A percentile compares a stretch with the other conserved stretches of the same genome.
These are phyloP conservation scores for Morus bassanus DNA, from an alignment of 2,797 vertebrate species.

Conservation along the genomic window DNA sequence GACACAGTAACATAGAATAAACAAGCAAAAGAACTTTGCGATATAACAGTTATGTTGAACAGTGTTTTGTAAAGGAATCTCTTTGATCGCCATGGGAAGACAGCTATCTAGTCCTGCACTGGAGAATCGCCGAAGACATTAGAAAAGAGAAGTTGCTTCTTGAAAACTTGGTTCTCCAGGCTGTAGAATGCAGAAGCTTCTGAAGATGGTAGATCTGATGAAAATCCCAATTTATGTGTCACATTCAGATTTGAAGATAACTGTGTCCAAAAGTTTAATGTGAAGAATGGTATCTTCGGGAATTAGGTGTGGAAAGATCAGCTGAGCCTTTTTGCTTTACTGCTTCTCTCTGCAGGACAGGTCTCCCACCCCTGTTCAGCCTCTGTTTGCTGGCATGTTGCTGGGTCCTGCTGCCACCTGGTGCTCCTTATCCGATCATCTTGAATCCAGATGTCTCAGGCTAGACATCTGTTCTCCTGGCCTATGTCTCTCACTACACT, in stretches of 20 bases:
- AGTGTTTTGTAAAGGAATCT: not conserved
- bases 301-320: not conserved
- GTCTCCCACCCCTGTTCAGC: not conserved
- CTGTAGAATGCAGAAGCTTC: not conserved
- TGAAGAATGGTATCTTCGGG: not conserved
- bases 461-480: not conserved
- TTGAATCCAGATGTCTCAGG: not conserved
- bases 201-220: not conserved
- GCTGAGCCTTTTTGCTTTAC: not conserved
- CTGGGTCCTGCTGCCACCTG: not conserved
- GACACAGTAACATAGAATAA: not conserved
- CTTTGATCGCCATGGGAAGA: not conserved
- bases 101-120: not conserved
- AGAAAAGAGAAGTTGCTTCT: not conserved
- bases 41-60: not conserved
- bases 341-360: not conserved
- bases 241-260: not conserved
- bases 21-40: not conserved
- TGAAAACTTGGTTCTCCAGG: not conserved
- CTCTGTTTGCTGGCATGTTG: not conserved
- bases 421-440: not conserved
- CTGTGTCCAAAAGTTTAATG: not conserved
- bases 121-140: not conserved
- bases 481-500: not conserved
- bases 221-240: not conserved